Conservation (phyloP, 2,888 invertebrate species). For the Dicycla oo region DNA sequence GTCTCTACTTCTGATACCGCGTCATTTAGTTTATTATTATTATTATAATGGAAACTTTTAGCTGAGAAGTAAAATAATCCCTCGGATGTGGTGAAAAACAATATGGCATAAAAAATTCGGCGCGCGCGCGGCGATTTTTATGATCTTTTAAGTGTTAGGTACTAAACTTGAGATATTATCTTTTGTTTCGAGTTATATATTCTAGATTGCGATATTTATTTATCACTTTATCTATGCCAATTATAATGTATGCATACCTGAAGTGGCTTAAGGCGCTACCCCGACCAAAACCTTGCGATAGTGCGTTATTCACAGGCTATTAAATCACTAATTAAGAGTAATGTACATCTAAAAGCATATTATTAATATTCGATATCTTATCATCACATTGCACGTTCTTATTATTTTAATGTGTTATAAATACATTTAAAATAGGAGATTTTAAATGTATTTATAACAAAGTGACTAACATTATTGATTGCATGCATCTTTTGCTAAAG, state of each 20-base stretch:
- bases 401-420: too few species aligned
- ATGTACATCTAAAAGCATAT: too few species aligned
- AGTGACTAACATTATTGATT: too few species aligned
- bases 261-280: too few species aligned
- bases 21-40: conserved; percentile 73
- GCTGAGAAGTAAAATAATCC: conserved; percentile 59
- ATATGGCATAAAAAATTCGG: conserved; percentile 36
- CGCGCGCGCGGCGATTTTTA: conserved; percentile 47
- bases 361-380: too few species aligned
- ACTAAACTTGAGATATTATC: conserved; percentile 20
- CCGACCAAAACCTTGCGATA: too few species aligned
- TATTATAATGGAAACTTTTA: conserved; percentile 69
- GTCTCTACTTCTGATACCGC: conserved; percentile 66
- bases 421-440: too few species aligned
- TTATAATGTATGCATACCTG: conserved; percentile 5
- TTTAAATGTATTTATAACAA: too few species aligned
- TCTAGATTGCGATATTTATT: conserved; percentile 23
- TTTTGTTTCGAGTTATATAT: conserved; percentile 27
- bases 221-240: conserved; percentile 21
- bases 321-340: too few species aligned
- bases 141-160: conserved; percentile 19
- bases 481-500: too few species aligned
- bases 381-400: too few species aligned
- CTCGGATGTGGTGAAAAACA: conserved; percentile 32
- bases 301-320: too few species aligned